Evolutionary conservation across 2,113 vertebrate species (phyloP), one percentile per base, ranked within the genome.

Genomic region (Mystacornis crossleyi): DNA sequence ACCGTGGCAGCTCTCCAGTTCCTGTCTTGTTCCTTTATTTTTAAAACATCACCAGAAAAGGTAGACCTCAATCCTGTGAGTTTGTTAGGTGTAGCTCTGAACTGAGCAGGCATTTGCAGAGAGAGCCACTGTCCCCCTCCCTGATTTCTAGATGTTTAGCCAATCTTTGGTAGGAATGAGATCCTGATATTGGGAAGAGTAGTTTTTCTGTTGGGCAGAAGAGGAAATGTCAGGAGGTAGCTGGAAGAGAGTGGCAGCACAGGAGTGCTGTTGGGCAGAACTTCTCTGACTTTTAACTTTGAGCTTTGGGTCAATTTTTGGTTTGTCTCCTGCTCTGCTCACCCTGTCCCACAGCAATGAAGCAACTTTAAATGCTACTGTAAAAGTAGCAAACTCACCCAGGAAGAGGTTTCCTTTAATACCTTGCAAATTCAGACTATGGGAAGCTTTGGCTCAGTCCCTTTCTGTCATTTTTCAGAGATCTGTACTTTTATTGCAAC

Each of bases 61-160:
- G 34, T 0, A 51, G 12, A 18, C 1, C 10, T 65, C 25, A n/a
- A 14, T 17, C 8, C 20, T 86, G 1, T 28, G 12, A 17, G 5
- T 33, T 14, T 48, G 8, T 62, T n/a, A 50, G 9, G 7, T 53
- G 21, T 31, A 58, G 14, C 36, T 90, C 60, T 85, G 69, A 78
- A 53, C 14, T 57, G 13, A 61, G 28, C 12, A 43, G 33, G 38
- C 11, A 45, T 42, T 89, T 94, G 40, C 62, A 62, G 69, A 55
- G 24, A 55, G 2, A 77, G 8, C 8, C 29, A 24, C 23, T 54
- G 29, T 9, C 19, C 6, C 9, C 1, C 14, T 75, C n/a, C 10
- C 26, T 67, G 6, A 43, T 58, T 84, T 71, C 25, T 29, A 40
- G 17, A 24, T 34, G 16, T 18, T 62, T 38, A 54, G 14, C 12